These are phyloP conservation scores for Anthoptus insignis DNA, from an alignment of 2,888 invertebrate species.

Conservation along the genomic window DNA sequence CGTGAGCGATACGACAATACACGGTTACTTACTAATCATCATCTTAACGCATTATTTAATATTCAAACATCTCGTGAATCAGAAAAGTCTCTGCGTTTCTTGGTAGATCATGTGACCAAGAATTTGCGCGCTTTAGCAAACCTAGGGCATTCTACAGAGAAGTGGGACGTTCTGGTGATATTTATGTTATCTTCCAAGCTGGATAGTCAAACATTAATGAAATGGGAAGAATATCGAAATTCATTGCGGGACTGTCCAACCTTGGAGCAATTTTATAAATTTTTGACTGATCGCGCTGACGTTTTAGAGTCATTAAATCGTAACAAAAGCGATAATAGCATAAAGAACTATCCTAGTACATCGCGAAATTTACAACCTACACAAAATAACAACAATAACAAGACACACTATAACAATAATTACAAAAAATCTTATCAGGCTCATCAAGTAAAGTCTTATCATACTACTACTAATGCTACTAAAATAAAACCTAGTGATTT, in stretches of 20 bases:
- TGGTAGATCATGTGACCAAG: conserved; percentile 48
- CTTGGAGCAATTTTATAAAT: conserved; percentile 4
- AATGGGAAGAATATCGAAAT: conserved; percentile 16
- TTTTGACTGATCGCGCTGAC: conserved; percentile 1
- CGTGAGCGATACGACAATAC: conserved; percentile 48
- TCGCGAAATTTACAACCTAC: not conserved
- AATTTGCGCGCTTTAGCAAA: conserved; percentile 47
- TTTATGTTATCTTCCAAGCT: conserved; percentile 14
- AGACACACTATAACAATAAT: not conserved
- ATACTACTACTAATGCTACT: not conserved
- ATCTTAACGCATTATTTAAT: conserved; percentile 45
- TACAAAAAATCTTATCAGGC: not conserved
- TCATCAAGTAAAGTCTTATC: not conserved
- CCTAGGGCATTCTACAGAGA: conserved; percentile 46
- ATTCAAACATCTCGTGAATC: conserved; percentile 40
- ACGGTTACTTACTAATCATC: conserved; percentile 37
- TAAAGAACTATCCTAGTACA: not conserved
- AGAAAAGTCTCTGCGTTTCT: conserved; percentile 41
- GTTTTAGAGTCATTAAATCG: conserved; percentile 5
- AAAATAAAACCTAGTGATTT: not conserved
- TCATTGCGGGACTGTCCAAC: not conserved
- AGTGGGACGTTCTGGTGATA: conserved; percentile 42
- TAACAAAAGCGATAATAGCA: not conserved
- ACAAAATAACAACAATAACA: not conserved
- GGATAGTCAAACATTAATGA: conserved; percentile 40